Evolutionary conservation across 2,888 invertebrate genomes (phyloP).

Genomic region (Drosophila kanekoi): DNA sequence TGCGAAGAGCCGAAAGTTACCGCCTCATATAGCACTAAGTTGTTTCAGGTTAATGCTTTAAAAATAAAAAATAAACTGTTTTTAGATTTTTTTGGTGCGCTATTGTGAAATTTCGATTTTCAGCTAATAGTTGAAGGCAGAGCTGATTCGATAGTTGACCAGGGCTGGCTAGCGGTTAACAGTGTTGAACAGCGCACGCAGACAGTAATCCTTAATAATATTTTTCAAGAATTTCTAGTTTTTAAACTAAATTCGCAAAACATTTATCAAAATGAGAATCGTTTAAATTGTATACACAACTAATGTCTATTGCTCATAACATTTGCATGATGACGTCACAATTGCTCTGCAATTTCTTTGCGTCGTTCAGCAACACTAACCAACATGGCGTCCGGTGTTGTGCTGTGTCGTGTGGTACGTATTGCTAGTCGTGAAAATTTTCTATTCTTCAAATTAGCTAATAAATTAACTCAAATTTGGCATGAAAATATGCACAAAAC

Average conservation of each 20-base stretch:
- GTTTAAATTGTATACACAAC: no score
- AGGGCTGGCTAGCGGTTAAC: conserved; percentile 33
- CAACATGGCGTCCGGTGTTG: conserved; percentile 98
- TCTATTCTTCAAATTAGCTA: conserved; percentile 52
- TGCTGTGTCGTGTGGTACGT: conserved; percentile 96
- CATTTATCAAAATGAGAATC: not conserved
- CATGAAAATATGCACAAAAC: conserved; percentile 47
- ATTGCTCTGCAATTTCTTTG: conserved; percentile 24
- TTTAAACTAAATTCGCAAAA: not conserved
- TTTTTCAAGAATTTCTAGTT: not conserved
- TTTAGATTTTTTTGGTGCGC: conserved; percentile 62
- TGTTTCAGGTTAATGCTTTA: conserved; percentile 41
- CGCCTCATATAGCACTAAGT: conserved; percentile 56
- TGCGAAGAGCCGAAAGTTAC: conserved; percentile 16
- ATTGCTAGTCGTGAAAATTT: conserved; percentile 74
- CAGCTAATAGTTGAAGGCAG: conserved; percentile 40
- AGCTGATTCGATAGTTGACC: conserved; percentile 27
- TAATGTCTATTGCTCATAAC: not conserved
- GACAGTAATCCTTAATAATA: not conserved
- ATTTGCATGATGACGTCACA: conserved; percentile 31
- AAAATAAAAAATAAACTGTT: conserved; percentile 46
- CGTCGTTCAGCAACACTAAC: conserved; percentile 52
- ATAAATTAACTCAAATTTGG: conserved; percentile 67
- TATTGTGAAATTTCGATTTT: conserved; percentile 72
- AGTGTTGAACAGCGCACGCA: conserved; percentile 29